Base-by-base conservation (phyloP, 2,888 invertebrate species). In the Drosophila phalerata region DNA sequence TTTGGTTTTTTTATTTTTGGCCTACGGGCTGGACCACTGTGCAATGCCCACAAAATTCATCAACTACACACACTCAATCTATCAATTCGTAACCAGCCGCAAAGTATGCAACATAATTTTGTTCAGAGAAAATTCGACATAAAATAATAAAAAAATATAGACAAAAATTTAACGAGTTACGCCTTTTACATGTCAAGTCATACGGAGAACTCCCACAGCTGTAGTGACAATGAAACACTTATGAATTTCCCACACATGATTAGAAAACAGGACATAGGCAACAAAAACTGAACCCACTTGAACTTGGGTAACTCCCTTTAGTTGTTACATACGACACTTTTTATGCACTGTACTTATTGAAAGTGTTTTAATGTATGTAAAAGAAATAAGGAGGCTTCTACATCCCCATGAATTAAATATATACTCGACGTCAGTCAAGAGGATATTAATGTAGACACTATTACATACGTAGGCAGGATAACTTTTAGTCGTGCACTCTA, bases 151-250 rank as follows among this genome's bases (percentile, higher is more conserved):
- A 37, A 22, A 2, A 55, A 13, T 13, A 42, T 30, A 42, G 52
- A 1, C 15, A n/a, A 15, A 25, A 51, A 48, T 25, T 32, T 17
- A 37, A 49, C 34, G 49, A 49, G 57, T 56, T 65, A 87, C 81
- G 85, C 81, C 81, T 69, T 84, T 84, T 65, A 19, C 55, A 40
- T 77, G 87, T 69, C 62, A 32, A 30, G 25, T 19, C 11, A 10
- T n/a, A 3, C 25, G 53, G 63, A 11, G 30, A 66, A 60, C 66
- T 32, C 53, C 63, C 58, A 55, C 81, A 71, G 56, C 43, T 77
- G 66, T 48, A 6, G 55, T 58, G 62, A 10, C 63, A 55, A 47
- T 61, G 40, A 68, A 58, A 51, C 51, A 42, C 66, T 61, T 67
- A 22, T 60, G 51, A 45, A 40, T 34, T 11, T 22, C 43, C 48